These are phyloP conservation scores for Gallinago nigripennis DNA, from an alignment of 2,797 vertebrate genomes.

Conservation along the genomic window DNA sequence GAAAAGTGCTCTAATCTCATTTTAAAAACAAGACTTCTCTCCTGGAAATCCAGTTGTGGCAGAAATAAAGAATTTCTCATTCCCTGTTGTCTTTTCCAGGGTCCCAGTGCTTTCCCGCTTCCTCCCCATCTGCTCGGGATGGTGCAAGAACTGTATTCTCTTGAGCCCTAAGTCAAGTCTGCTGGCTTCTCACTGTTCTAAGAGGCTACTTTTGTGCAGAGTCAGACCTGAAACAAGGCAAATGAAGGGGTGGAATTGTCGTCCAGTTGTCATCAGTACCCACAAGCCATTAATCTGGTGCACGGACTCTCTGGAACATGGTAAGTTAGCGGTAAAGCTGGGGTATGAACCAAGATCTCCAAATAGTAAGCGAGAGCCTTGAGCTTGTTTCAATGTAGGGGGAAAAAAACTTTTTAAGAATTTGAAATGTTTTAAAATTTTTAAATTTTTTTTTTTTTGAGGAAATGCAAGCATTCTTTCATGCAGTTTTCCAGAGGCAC, in stretches of 20 bases:
- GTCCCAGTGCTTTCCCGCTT: not conserved
- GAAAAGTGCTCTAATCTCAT: not conserved
- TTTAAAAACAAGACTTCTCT: not conserved
- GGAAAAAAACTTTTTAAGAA: not conserved
- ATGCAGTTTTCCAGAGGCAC: not conserved
- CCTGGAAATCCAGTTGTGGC: not conserved
- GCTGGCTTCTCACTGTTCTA: not conserved
- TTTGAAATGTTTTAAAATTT: not conserved
- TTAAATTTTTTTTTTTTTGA: not conserved
- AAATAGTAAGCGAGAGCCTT: not conserved
- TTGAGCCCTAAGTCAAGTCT: not conserved
- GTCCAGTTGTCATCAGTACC: not conserved
- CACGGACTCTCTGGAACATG: not conserved
- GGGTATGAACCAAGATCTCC: not conserved
- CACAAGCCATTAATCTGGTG: not conserved
- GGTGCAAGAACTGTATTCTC: not conserved
- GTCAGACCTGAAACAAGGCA: not conserved
- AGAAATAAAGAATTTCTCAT: not conserved
- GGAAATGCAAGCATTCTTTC: not conserved
- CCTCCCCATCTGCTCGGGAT: not conserved
- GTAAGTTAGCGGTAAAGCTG: not conserved
- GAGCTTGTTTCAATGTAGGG: not conserved
- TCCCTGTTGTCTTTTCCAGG: not conserved
- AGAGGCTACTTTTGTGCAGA: not conserved
- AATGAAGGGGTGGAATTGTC: not conserved